Conservation (phyloP, 2,113 vertebrate species). For the Sterrhoptilus dennistouni region DNA sequence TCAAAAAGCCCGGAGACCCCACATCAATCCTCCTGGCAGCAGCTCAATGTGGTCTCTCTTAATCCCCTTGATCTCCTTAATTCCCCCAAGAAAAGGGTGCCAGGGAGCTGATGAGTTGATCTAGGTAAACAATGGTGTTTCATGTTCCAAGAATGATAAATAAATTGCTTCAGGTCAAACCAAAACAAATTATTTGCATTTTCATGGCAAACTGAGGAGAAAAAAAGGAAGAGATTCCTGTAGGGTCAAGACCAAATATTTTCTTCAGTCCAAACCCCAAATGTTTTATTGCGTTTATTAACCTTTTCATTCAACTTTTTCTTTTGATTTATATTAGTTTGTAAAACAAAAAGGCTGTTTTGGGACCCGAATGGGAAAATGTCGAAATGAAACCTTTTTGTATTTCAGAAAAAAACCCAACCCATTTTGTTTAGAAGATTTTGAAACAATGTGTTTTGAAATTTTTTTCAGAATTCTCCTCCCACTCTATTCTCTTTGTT, state of each 20-base stretch:
- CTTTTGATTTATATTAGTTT: neutral
- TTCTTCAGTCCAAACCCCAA: slow-evolving; percentile 2
- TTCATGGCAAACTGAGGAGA: neutral
- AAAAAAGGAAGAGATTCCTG: neutral
- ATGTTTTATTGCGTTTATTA: slow-evolving; percentile 19
- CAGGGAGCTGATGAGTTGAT: neutral
- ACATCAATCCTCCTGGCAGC: neutral
- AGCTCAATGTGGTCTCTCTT: neutral
- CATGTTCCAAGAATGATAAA: slow-evolving; percentile 29
- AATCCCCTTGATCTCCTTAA: slow-evolving; percentile 23
- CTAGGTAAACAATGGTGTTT: slow-evolving; percentile 6
- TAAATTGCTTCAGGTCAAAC: slow-evolving; percentile 32
- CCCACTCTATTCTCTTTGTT: neutral
- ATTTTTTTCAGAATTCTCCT: slow-evolving; percentile 32
- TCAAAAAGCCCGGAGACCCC: neutral
- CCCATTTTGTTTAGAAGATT: slow-evolving; percentile 46
- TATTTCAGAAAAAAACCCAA: slow-evolving; percentile 14
- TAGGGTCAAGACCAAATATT: neutral
- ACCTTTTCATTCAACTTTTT: slow-evolving; percentile 37
- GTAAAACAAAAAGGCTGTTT: slow-evolving; percentile 20
- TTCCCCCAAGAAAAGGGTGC: neutral
- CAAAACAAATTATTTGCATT: slow-evolving; percentile 31
- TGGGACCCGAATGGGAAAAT: neutral
- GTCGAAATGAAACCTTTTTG: slow-evolving; percentile 21
- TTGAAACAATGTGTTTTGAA: slow-evolving; percentile 57